Evolutionary conservation across 1,140 invertebrate genomes (phyloP).

Genomic region (Zaprionus ornatus): DNA sequence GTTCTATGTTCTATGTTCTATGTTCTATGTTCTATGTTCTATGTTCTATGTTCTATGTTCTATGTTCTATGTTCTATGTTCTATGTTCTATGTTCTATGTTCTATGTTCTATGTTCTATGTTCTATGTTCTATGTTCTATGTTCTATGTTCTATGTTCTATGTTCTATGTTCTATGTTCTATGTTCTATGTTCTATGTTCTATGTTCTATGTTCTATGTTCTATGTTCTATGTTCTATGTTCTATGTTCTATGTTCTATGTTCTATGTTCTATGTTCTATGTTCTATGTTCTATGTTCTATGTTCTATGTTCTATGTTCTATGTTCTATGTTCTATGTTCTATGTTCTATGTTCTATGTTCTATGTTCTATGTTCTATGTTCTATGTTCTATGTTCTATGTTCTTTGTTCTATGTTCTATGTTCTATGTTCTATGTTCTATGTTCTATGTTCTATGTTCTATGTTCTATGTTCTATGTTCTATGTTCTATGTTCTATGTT

Average conservation of each 20-base stretch:
- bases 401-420: not conserved
- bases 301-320: not conserved
- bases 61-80: constrained; percentile 1
- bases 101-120: not conserved
- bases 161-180: not conserved
- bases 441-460: not conserved
- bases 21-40: not conserved
- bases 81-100: not conserved
- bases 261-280: constrained; percentile 1
- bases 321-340: constrained; percentile 1
- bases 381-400: constrained; percentile 1
- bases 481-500: not conserved
- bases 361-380: not conserved
- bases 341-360: not conserved
- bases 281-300: not conserved
- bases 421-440: not conserved
- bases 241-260: not conserved
- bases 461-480: not conserved
- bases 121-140: not conserved
- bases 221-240: no score
- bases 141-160: not conserved
- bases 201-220: constrained; percentile 1
- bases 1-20: constrained; percentile 1
- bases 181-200: not conserved
- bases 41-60: not conserved